phyloP scores from a whole-genome alignment of 2,888 invertebrate species.

The Hemithea aestivaria region DNA sequence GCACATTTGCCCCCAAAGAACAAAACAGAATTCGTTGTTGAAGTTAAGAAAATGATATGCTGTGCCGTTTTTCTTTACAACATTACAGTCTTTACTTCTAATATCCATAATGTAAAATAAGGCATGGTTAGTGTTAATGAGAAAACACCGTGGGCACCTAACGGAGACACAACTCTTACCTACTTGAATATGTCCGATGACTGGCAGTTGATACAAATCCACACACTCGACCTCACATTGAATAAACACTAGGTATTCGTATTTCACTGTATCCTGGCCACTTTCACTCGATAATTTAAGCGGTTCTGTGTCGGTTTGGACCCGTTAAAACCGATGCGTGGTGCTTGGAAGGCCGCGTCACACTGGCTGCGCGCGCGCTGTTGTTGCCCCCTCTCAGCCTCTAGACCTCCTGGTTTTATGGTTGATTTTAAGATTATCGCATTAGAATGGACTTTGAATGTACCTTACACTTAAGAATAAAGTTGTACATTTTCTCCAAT shows the following conservation, averaged over 20 bases:
- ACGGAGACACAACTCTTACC: slow-evolving; percentile 17
- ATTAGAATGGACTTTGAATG: slow-evolving; percentile 3
- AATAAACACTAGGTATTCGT: slow-evolving; percentile 30
- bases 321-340: slow-evolving; percentile 34
- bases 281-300: slow-evolving; percentile 56
- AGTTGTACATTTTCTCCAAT: too few species aligned
- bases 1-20: too few species aligned
- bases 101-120: too few species aligned
- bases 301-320: slow-evolving; percentile 46
- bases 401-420: not conserved
- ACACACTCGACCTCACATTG: slow-evolving; percentile 15
- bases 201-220: slow-evolving; percentile 19
- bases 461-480: too few species aligned
- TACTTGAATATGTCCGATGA: slow-evolving; percentile 24
- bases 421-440: not conserved
- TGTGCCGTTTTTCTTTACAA: too few species aligned
- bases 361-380: slow-evolving; percentile 51
- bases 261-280: slow-evolving; percentile 47
- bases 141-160: slow-evolving; percentile 3
- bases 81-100: too few species aligned
- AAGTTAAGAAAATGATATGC: too few species aligned
- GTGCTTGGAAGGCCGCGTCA: slow-evolving; percentile 38
- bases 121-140: not conserved
- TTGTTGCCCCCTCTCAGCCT: slow-evolving; percentile 47
- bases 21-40: too few species aligned